phyloP scores from a whole-genome alignment of 2,888 invertebrate genomes.

The Subacronicta megacephala region DNA sequence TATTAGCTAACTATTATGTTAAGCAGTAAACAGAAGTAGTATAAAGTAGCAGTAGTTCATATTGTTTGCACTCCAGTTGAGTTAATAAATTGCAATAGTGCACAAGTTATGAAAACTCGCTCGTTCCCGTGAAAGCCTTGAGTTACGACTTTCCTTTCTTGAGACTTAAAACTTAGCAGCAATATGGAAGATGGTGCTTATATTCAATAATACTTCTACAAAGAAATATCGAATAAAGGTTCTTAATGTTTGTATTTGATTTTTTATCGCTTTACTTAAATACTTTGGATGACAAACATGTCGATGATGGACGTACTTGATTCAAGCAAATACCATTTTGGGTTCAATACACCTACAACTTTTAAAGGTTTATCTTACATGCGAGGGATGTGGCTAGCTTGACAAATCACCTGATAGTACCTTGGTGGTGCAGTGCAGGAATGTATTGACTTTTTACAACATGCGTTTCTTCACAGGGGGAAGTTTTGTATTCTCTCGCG shows the following conservation, averaged over 20 bases:
- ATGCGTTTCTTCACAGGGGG: too few species aligned
- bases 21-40: constrained; percentile 19
- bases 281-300: too few species aligned
- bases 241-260: constrained; percentile 12
- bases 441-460: too few species aligned
- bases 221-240: constrained; percentile 21
- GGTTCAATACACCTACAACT: too few species aligned
- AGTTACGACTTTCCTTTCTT: constrained; percentile 26
- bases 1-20: constrained; percentile 12
- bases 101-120: constrained; percentile 41
- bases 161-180: constrained; percentile 23
- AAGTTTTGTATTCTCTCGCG: too few species aligned
- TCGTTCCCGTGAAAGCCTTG: constrained; percentile 20
- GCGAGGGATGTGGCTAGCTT: too few species aligned
- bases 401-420: too few species aligned
- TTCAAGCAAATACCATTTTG: too few species aligned
- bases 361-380: too few species aligned
- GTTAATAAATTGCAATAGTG: constrained; percentile 48
- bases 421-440: too few species aligned
- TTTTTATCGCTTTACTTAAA: too few species aligned
- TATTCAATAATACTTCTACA: constrained; percentile 9
- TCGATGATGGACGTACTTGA: too few species aligned
- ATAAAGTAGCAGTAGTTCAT: constrained; percentile 20
- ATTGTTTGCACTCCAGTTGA: constrained; percentile 38
- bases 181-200: constrained; percentile 19